Conservation (phyloP, 2,113 vertebrate species). For the Bubo bubo region DNA sequence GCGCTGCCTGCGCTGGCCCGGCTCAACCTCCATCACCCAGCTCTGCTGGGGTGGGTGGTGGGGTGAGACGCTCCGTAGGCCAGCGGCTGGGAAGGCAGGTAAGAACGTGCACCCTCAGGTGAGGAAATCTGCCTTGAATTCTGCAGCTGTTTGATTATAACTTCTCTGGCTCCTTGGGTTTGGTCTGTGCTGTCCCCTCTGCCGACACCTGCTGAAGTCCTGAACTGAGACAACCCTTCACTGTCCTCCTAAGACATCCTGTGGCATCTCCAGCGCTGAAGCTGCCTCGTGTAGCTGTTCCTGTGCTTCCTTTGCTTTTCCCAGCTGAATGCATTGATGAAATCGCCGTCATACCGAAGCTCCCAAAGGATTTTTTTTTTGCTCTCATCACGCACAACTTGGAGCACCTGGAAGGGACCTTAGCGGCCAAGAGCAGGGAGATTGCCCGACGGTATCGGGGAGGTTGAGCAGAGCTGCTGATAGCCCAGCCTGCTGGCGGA, state of each 20-base stretch:
- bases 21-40: neutral
- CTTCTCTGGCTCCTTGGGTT: neutral
- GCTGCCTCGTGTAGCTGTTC: neutral
- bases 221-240: neutral
- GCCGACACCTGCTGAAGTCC: neutral
- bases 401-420: neutral
- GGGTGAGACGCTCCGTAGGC: neutral
- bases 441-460: neutral
- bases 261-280: rapidly evolving
- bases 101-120: neutral
- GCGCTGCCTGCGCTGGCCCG: rapidly evolving
- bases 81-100: neutral
- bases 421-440: neutral
- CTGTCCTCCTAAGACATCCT: neutral
- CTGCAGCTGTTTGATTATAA: neutral
- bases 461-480: neutral
- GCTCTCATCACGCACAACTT: rapidly evolving
- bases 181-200: neutral
- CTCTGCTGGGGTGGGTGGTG: neutral
- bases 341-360: rapidly evolving
- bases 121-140: neutral
- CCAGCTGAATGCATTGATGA: rapidly evolving
- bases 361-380: neutral
- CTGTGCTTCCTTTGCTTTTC: neutral
- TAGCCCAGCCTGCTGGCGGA: neutral